These are phyloP conservation scores for Ctenochaetus hawaiiensis DNA, from an alignment of 2,797 vertebrate species.

Conservation along the genomic window DNA sequence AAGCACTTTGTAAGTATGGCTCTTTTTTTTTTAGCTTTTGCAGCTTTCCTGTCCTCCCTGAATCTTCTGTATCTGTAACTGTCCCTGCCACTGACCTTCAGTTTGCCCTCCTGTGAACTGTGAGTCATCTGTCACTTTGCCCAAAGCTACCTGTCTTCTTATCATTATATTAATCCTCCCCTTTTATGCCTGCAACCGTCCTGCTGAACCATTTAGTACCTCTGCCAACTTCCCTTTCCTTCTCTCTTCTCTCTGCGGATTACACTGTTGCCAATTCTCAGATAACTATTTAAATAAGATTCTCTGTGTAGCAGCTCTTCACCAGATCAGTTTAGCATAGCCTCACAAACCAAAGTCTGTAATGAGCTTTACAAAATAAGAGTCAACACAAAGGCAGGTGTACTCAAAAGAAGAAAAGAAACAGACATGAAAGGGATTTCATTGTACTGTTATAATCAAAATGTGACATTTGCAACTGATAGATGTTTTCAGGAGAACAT, in stretches of 20 bases:
- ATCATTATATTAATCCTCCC: constrained; percentile 20
- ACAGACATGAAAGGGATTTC: not conserved
- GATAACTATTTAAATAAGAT: constrained; percentile 37
- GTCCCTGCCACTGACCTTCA: constrained; percentile 12
- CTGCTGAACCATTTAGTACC: not conserved
- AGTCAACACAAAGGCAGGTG: not conserved
- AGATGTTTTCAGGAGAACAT: constrained; percentile 13
- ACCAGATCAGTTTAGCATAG: not conserved
- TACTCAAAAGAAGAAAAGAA: not conserved
- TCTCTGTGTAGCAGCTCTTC: constrained; percentile 13
- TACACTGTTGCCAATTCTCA: constrained; percentile 12
- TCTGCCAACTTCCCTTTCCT: constrained; percentile 7
- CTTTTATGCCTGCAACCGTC: constrained; percentile 18
- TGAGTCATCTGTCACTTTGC: constrained; percentile 31
- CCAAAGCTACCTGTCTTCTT: constrained; percentile 23
- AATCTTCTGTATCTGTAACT: constrained; percentile 4
- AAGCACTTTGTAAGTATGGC: constrained; percentile 90
- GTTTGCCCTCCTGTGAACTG: constrained; percentile 18
- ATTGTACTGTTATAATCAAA: constrained; percentile 17
- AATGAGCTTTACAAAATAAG: constrained; percentile 33
- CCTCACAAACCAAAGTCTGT: constrained; percentile 7
- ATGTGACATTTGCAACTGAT: constrained; percentile 20
- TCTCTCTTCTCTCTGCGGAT: constrained; percentile 6
- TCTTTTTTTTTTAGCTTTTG: not conserved
- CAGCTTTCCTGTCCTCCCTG: not conserved